Base-by-base conservation (phyloP, 2,888 invertebrate species). In the Caenorhabditis sulstoni region DNA sequence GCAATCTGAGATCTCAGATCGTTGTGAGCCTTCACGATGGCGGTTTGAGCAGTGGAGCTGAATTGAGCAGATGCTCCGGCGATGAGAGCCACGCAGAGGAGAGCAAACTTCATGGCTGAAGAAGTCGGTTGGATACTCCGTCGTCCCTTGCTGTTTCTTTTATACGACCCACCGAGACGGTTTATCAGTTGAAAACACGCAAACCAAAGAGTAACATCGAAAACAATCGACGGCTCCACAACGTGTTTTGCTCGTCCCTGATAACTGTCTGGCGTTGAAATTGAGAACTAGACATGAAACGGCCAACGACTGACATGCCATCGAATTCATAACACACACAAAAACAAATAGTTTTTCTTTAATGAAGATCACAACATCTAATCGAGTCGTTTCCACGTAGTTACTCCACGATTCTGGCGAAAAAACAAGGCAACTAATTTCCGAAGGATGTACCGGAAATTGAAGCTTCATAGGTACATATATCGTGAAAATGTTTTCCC, bases 21-120 rank as follows among this genome's bases (percentile, higher is more conserved):
- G 20, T 73, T 65, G 47, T 73, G 73, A n/a, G 58, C 65, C 22
- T 65, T 65, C 35, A 73, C 58, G 18, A 73, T 73, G 29, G 52
- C 73, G 3, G 57, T 35, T 12, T 65, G 73, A 4, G 52, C 73
- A 9, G 65, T 58, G 12, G 65, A 2, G 35, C 73, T 61, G 66
- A 74, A 74, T 35, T 74, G 65, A 53, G 74, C 74, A 22, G 5
- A n/a, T 22, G 53, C 59, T 5, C 65, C 49, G 39, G 57, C 71
- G 18, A 62, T 29, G 57, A 71, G 57, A 18, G 71, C 71, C 5
- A 71, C 39, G 14, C 47, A 22, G 18, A 22, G 18, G 47, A 71
- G 23, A 62, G 49, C 16, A 1, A 23, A 64, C 37, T 71, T 62
- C 71, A 71, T 71, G 37, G 16, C 57, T 29, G 29, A 3, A 29